Evolutionary conservation across 2,888 invertebrate genomes (phyloP).

Genomic region (Agonopterix subpropinquella): DNA sequence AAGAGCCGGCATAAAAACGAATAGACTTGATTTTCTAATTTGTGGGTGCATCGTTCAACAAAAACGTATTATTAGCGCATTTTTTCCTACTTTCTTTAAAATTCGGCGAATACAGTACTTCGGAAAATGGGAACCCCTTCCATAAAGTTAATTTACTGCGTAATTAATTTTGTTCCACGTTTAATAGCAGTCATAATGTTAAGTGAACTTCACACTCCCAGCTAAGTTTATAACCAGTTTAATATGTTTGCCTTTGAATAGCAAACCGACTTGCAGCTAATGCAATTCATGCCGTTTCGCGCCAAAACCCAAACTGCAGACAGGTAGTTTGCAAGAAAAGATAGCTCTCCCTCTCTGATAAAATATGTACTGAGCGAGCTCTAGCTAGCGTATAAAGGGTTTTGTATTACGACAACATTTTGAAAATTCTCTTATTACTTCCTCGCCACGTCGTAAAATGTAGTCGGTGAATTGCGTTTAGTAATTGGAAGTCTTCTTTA

Average conservation of each 20-base stretch:
- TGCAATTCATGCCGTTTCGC: conserved; percentile 6
- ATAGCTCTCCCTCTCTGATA: not conserved
- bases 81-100: too few relatives aligned
- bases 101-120: too few relatives aligned
- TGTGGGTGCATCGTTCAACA: too few relatives aligned
- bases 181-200: too few relatives aligned
- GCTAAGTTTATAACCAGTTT: too few relatives aligned
- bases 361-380: not conserved
- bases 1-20: too few relatives aligned
- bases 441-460: conserved; percentile 25
- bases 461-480: conserved; percentile 34
- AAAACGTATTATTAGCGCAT: too few relatives aligned
- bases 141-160: too few relatives aligned
- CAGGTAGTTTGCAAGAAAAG: conserved; percentile 1
- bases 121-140: too few relatives aligned
- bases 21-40: too few relatives aligned
- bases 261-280: too few relatives aligned
- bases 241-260: not conserved
- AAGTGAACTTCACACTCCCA: not conserved
- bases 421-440: conserved; percentile 12
- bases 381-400: not conserved
- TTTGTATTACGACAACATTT: not conserved
- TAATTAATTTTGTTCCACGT: too few relatives aligned
- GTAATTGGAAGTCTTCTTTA: conserved; percentile 59
- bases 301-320: conserved; percentile 13